phyloP scores from a whole-genome alignment of 2,797 vertebrate genomes.

The Nannoperca australis region DNA sequence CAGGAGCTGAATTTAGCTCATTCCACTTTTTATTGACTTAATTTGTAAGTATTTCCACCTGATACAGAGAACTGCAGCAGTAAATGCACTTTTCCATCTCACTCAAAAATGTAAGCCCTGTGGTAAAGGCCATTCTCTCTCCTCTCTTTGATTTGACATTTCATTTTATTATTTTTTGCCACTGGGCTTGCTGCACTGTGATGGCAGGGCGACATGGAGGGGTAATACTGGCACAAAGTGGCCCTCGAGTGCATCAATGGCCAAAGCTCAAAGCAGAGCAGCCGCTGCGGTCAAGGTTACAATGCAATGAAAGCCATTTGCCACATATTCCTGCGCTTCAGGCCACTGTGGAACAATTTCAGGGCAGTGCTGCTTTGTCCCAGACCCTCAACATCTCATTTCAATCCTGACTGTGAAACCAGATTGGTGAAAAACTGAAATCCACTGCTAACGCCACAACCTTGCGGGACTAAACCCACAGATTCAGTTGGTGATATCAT shows the following conservation, averaged over 20 bases:
- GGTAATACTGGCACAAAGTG: constrained; percentile 77
- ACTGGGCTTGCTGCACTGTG: constrained; percentile 60
- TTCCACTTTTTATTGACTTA: constrained; percentile 62
- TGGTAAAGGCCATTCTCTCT: constrained; percentile 74
- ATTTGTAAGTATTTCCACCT: constrained; percentile 60
- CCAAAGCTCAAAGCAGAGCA: constrained; percentile 69
- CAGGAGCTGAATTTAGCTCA: constrained; percentile 24
- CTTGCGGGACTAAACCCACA: constrained; percentile 27
- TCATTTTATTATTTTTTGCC: constrained; percentile 79
- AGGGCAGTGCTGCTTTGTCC: constrained; percentile 58
- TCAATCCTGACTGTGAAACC: constrained; percentile 61
- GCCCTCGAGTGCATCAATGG: constrained; percentile 74
- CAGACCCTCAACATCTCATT: constrained; percentile 57
- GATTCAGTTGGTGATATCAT: not conserved
- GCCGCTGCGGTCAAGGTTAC: constrained; percentile 82
- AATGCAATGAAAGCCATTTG: constrained; percentile 74
- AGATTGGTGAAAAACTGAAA: constrained; percentile 54
- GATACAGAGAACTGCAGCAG: constrained; percentile 53
- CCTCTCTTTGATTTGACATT: constrained; percentile 82
- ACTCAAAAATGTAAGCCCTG: constrained; percentile 67
- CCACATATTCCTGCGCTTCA: constrained; percentile 61
- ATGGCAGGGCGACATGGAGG: constrained; percentile 65
- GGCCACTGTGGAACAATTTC: constrained; percentile 63
- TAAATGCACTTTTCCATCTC: constrained; percentile 76
- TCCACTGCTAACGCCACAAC: constrained; percentile 19